phyloP scores from a whole-genome alignment of 2,888 invertebrate species.

The Parelbella ahira region DNA sequence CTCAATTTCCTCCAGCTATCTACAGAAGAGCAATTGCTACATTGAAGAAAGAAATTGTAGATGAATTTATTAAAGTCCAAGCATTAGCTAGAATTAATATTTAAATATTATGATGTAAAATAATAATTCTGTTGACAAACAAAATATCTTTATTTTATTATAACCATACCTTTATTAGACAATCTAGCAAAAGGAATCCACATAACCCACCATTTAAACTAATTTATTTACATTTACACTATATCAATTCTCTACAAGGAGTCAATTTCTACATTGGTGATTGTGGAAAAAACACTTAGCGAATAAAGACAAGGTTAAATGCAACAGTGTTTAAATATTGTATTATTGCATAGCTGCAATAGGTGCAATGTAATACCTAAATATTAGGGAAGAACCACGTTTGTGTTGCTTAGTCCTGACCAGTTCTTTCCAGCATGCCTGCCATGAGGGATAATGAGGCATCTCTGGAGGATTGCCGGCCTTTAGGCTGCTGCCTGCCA shows the following conservation, averaged over 20 bases:
- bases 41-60: slow-evolving; percentile 75
- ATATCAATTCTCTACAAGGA: slow-evolving; percentile 45
- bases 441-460: slow-evolving; percentile 91
- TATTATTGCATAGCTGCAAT: slow-evolving; percentile 62
- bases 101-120: slow-evolving; percentile 26
- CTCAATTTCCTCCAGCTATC: slow-evolving; percentile 75
- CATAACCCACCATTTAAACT: slow-evolving; percentile 70
- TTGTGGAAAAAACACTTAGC: slow-evolving; percentile 76
- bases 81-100: slow-evolving; percentile 62
- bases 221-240: slow-evolving; percentile 73
- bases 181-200: slow-evolving; percentile 72
- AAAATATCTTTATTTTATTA: slow-evolving; percentile 70
- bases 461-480: slow-evolving; percentile 92
- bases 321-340: slow-evolving; percentile 49
- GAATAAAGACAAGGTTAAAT: slow-evolving; percentile 71
- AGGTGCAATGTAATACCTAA: slow-evolving; percentile 84
- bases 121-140: slow-evolving; percentile 46
- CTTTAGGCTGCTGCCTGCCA: slow-evolving; percentile 87
- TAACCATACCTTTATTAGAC: slow-evolving; percentile 64
- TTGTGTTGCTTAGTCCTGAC: slow-evolving; percentile 88
- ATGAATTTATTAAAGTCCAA: slow-evolving; percentile 77
- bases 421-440: slow-evolving; percentile 91
- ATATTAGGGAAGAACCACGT: slow-evolving; percentile 90
- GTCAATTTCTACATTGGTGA: slow-evolving; percentile 69
- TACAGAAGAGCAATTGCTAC: slow-evolving; percentile 83